These are phyloP conservation scores for Tetramorium bicarinatum DNA, from an alignment of 2,888 invertebrate genomes.

Conservation along the genomic window DNA sequence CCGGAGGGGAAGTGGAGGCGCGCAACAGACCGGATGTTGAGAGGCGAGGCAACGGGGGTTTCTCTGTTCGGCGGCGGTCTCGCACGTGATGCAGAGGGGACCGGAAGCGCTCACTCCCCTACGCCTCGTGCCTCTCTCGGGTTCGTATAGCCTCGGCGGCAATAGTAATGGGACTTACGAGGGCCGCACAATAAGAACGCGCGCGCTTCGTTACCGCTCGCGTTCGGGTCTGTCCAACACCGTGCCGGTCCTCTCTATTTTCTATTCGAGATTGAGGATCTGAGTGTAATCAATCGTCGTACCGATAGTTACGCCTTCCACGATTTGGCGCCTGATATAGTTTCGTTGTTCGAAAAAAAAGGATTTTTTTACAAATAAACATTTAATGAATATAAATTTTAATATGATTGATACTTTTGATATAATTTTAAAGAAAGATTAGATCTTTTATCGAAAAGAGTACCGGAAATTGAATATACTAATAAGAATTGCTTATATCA, in stretches of 20 bases:
- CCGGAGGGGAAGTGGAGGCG: slow-evolving; percentile 75
- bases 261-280: slow-evolving; percentile 15
- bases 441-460: not conserved
- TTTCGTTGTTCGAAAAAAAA: not conserved
- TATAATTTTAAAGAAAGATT: not conserved
- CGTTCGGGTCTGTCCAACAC: slow-evolving; percentile 55
- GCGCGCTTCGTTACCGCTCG: slow-evolving; percentile 57
- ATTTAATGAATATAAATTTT: not conserved
- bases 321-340: not conserved
- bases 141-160: slow-evolving; percentile 72
- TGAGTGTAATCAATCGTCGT: slow-evolving; percentile 30
- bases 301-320: not conserved
- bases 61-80: slow-evolving; percentile 82
- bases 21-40: slow-evolving; percentile 60
- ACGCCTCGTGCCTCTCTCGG: slow-evolving; percentile 77
- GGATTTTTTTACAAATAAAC: not conserved
- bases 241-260: slow-evolving; percentile 43
- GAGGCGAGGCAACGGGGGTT: slow-evolving; percentile 77
- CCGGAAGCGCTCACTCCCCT: slow-evolving; percentile 84
- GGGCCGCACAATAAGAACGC: slow-evolving; percentile 78
- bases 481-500: not conserved
- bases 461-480: not conserved
- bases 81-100: slow-evolving; percentile 86
- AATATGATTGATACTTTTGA: not conserved
- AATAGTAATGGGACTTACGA: slow-evolving; percentile 80